Evolutionary conservation across 1,140 invertebrate species (phyloP).

Genomic region (Tetragonula clypearis): DNA sequence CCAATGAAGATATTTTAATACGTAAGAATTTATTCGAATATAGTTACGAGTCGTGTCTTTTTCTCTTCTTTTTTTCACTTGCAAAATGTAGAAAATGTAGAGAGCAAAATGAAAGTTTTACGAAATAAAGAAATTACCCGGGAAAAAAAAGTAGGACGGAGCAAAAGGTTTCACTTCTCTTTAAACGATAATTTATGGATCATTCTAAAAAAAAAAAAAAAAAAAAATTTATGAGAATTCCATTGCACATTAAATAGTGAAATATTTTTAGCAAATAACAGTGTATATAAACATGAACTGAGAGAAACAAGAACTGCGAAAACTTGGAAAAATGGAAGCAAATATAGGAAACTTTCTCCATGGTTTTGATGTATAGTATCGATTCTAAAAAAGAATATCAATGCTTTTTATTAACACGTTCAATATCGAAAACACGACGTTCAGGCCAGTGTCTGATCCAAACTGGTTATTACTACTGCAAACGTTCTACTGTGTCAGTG

Average conservation of each 20-base stretch:
- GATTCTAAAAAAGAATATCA: background rate
- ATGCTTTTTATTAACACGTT: slow-evolving; percentile 1
- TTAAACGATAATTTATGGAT: background rate
- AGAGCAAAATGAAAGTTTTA: background rate
- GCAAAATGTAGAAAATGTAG: background rate
- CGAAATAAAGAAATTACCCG: background rate
- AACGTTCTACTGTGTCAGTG: background rate
- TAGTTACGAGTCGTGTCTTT: background rate
- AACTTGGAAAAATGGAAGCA: background rate
- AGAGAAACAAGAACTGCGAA: background rate
- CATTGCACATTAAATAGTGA: background rate
- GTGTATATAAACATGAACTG: background rate
- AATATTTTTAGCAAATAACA: background rate
- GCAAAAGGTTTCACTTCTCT: background rate
- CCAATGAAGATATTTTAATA: background rate
- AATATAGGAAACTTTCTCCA: background rate
- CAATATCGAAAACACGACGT: background rate
- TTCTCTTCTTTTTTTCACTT: too few relatives aligned
- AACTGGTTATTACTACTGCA: slow-evolving; percentile 15
- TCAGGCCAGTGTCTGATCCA: background rate
- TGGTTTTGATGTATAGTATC: background rate
- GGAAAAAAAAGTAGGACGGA: background rate
- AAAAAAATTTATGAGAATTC: background rate
- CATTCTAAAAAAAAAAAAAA: background rate
- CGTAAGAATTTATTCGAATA: background rate